Conservation (phyloP, 2,888 invertebrate genomes). For the Hypselothyrea guttata region DNA sequence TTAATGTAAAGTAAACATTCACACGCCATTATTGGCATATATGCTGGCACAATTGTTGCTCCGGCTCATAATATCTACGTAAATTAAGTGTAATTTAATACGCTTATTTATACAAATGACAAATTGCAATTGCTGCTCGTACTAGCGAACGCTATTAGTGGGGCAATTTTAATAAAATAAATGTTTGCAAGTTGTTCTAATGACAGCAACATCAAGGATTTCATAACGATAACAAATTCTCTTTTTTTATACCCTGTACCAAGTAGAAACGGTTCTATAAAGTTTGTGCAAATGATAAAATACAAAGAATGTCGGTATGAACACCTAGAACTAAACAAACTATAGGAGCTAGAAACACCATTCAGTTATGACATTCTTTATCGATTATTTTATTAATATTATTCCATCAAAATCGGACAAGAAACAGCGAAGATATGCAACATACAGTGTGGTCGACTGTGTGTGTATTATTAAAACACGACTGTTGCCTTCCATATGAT, state of each 20-base stretch:
- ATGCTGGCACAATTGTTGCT: slow-evolving; percentile 25
- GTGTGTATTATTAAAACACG: too few species aligned
- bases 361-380: too few species aligned
- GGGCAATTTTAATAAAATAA: slow-evolving; percentile 16
- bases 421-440: too few species aligned
- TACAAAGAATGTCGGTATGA: too few species aligned
- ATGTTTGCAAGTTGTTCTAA: slow-evolving; percentile 3
- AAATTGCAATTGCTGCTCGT: slow-evolving; percentile 39
- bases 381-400: too few species aligned
- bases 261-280: too few species aligned
- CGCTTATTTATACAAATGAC: slow-evolving; percentile 57
- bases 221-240: background rate
- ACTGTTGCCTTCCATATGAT: too few species aligned
- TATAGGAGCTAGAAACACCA: too few species aligned
- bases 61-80: slow-evolving; percentile 19
- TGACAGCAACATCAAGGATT: background rate
- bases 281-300: too few species aligned
- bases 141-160: slow-evolving; percentile 23
- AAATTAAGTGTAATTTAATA: slow-evolving; percentile 68
- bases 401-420: too few species aligned
- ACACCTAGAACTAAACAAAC: too few species aligned
- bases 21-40: slow-evolving; percentile 48
- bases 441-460: too few species aligned
- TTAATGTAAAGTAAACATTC: slow-evolving; percentile 56
- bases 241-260: background rate